Percentiles rank a stretch among this genome's conserved stretches.
Evolutionary conservation across 2,888 invertebrate genomes (phyloP).

Genomic region (Theretra japonica): DNA sequence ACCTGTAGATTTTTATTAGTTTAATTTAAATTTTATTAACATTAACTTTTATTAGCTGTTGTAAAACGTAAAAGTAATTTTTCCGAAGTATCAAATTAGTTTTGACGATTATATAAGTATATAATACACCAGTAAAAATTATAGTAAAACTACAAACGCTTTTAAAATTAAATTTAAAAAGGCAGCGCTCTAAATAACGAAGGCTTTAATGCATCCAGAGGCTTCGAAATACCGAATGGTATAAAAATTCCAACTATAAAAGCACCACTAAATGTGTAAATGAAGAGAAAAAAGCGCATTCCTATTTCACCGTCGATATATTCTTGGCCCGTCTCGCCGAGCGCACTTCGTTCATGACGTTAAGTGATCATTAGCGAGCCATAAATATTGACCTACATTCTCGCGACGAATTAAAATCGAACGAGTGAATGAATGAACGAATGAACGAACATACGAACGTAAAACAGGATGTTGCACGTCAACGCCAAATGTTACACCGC

Average conservation of each 20-base stretch:
- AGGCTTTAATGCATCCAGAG: background rate
- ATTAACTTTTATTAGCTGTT: too few relatives aligned
- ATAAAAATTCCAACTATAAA: constrained; percentile 38
- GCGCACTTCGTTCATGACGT: constrained; percentile 22
- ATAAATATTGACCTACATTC: constrained; percentile 28
- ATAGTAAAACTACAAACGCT: too few relatives aligned
- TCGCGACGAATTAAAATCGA: constrained; percentile 25
- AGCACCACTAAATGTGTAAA: constrained; percentile 15
- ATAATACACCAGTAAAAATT: too few relatives aligned
- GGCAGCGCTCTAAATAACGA: background rate
- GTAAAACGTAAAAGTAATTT: too few relatives aligned
- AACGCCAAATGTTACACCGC: constrained; percentile 30
- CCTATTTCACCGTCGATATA: constrained; percentile 11
- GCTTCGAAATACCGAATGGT: constrained; percentile 9
- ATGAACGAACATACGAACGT: constrained; percentile 26
- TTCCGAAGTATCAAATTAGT: too few relatives aligned
- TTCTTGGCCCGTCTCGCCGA: constrained; percentile 12
- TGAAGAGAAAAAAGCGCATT: constrained; percentile 6
- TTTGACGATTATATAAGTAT: too few relatives aligned
- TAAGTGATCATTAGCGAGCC: constrained; percentile 26
- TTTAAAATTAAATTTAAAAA: background rate
- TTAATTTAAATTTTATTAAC: too few relatives aligned
- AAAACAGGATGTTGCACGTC: constrained; percentile 32
- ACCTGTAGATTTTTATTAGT: too few relatives aligned
- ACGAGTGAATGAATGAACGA: constrained; percentile 32